Conservation (phyloP, 2,888 invertebrate species). For the Chrysotoxum bicinctum region DNA sequence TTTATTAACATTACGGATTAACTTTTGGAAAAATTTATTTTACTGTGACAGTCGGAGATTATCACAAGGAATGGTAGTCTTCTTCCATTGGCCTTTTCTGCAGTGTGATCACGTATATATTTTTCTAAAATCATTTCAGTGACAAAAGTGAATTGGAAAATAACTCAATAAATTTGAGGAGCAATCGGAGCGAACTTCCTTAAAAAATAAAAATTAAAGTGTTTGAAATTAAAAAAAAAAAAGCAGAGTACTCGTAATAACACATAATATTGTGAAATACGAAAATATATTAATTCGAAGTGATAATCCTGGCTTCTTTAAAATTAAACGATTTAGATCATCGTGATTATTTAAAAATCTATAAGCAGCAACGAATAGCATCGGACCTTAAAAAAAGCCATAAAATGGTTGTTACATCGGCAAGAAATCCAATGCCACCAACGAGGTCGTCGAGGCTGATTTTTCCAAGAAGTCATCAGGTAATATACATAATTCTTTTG, state of each 20-base stretch:
- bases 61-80: conserved; percentile 43
- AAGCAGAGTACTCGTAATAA: conserved; percentile 22
- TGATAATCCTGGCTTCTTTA: conserved; percentile 54
- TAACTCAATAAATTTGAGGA: neutral
- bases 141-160: neutral
- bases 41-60: conserved; percentile 28
- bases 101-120: neutral
- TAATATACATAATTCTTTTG: conserved; percentile 12
- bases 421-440: conserved; percentile 78
- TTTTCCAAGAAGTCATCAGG: conserved; percentile 79
- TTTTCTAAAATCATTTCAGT: conserved; percentile 13
- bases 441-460: conserved; percentile 78
- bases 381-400: conserved; percentile 36
- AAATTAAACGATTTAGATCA: conserved; percentile 55
- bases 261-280: conserved; percentile 45
- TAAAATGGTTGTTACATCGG: conserved; percentile 79
- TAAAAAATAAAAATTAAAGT: neutral
- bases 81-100: neutral
- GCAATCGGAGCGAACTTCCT: neutral
- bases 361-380: conserved; percentile 32
- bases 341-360: conserved; percentile 50
- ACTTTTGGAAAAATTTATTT: conserved; percentile 20
- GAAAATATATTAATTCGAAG: conserved; percentile 9
- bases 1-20: neutral
- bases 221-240: neutral